phyloP scores from a whole-genome alignment of 1,140 invertebrate genomes.

The Drosophila yakuba region DNA sequence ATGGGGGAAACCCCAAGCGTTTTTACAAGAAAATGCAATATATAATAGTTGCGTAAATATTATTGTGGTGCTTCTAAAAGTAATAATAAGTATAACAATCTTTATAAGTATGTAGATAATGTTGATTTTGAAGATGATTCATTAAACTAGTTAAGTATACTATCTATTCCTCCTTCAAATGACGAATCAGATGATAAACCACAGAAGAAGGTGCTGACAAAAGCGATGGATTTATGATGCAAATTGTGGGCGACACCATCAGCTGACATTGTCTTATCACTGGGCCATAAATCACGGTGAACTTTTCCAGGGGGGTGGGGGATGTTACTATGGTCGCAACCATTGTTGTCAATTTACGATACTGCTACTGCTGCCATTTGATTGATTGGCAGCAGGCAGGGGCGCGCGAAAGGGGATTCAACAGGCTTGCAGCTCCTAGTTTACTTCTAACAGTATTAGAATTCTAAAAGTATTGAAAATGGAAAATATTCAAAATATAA shows the following conservation, averaged over 20 bases:
- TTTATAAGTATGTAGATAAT: no score
- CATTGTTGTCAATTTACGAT: slow-evolving; percentile 23
- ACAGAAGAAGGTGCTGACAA: slow-evolving; percentile 1
- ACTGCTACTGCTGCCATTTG: slow-evolving; percentile 10
- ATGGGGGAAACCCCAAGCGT: not conserved
- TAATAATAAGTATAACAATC: no score
- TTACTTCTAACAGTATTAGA: not conserved
- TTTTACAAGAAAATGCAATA: not conserved
- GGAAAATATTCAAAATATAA: not conserved
- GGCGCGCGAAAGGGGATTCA: not conserved
- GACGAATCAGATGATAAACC: not conserved
- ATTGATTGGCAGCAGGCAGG: slow-evolving; percentile 26
- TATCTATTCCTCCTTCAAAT: not conserved
- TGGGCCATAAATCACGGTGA: slow-evolving; percentile 23
- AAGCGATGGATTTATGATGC: slow-evolving; percentile 37
- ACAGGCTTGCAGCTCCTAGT: rapidly evolving
- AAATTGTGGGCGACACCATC: slow-evolving; percentile 53
- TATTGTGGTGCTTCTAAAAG: not conserved
- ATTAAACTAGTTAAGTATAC: not conserved
- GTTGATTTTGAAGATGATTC: not conserved
- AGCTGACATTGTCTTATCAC: slow-evolving; percentile 47
- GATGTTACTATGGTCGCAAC: not conserved
- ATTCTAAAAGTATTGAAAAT: not conserved
- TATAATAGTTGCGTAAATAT: not conserved
- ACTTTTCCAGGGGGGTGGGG: slow-evolving; percentile 9